Base-by-base conservation (phyloP, 2,797 vertebrate species). In the Tachyglossus aculeatus region DNA sequence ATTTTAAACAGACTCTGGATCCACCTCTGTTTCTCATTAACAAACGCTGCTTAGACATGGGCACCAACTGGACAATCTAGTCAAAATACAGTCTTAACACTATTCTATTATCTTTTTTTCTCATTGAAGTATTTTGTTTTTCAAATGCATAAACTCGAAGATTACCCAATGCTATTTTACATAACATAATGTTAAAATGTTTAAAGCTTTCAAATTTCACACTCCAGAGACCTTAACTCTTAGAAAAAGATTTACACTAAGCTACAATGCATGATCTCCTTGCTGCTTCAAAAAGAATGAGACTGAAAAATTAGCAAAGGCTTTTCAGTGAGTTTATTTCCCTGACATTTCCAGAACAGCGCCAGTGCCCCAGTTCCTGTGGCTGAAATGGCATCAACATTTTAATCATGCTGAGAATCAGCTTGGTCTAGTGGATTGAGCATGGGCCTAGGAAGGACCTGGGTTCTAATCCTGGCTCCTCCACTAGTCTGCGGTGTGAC, bases 1-100 rank as follows among this genome's bases (percentile, higher is more conserved):
- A 77, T 84, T 72, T 67, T 74, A 83, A 84, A 67, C 66, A 55
- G 40, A 71, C 55, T 27, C 64, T 75, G 67, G 15, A 32, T 37
- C 43, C 76, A 80, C 34, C 77, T 84, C 76, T 82, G 80, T 73
- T 85, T 82, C 71, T 71, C 81, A 79, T 86, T 80, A 84, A 50
- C 38, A 38, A 55, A 54, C 32, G 29, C 32, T 52, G 55, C 57
- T 62, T 8, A 53, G 50, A 66, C 32, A 61, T 31, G 32, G 63
- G 51, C 51, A 53, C 55, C 51, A 80, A 56, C 58, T 67, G 69
- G 60, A 71, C 51, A 50, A 44, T 68, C 48, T 37, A 66, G 77
- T 80, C 45, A 63, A 74, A 65, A 53, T 45, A 67, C 39, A 85
- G 57, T 47, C 58, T 40, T 50, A 50, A 72, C 25, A 47, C 56